Base-by-base conservation (phyloP, 2,797 vertebrate species). In the Pristis pectinata region DNA sequence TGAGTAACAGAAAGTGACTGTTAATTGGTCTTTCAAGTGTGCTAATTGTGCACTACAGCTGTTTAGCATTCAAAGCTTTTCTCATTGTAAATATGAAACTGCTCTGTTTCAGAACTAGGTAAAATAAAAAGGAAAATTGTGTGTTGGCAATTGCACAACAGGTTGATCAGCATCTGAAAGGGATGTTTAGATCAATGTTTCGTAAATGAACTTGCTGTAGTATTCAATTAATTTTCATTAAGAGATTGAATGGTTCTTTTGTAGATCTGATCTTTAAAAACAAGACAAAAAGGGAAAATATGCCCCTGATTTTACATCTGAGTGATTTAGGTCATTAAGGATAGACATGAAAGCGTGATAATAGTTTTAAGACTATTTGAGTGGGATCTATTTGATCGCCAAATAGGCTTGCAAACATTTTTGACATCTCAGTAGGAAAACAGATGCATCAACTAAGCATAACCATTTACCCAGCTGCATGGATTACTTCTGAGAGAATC, bases 1-100 rank as follows among this genome's bases (percentile, higher is more conserved):
- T 74, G 70, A 74, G 70, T 74, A 74, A 74, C 70, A 74, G 70
- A 72, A 49, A 76, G 30, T 94, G 70, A 94, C 70, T 94, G 70
- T 56, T 94, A 76, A 76, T 74, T 72, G 44, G 41, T 94, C 27
- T 49, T 93, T 93, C 72, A 94, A 76, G 92, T 94, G 5, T 56
- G 17, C 41, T 94, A 94, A 72, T 94, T 74, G 64, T 53, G 64
- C 24, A 56, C 44, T 94, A 41, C 92, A 94, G 70, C 70, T 94
- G 70, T 70, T 94, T 94, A 44, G 70, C 27, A 76, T 94, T 94
- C 13, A 41, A 94, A 76, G 49, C 44, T 94, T 53, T 53, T 76
- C 72, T 74, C 59, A 67, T 76, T 94, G 49, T 74, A 76, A n/a
- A 49, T 94, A 53, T 94, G 70, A 74, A 76, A 76, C 30, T 34